Evolutionary conservation across 2,113 vertebrate species (phyloP), one percentile per base, ranked within the genome.

Genomic region (Heteronetta atricapilla): DNA sequence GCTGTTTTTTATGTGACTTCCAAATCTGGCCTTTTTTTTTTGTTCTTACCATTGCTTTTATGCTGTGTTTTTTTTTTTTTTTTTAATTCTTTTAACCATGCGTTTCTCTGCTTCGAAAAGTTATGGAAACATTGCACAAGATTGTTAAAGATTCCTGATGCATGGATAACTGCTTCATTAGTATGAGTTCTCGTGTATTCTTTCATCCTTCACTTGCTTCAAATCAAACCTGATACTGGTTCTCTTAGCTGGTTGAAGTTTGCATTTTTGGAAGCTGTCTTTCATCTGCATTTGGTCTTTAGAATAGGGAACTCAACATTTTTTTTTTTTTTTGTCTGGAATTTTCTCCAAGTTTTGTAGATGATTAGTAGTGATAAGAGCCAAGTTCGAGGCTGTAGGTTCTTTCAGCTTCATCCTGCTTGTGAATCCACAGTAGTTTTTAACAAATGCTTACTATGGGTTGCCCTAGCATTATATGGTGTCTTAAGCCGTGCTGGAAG

Each of bases 141-240:
- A 15, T 48, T 33, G 21, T 36, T 50, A 21, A 77, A 67, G 20
- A 67, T 80, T 42, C 22, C 20, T 81, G 15, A 69, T 62, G 11
- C 3, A 11, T 23, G 11, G 11, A 4, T 90, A 79, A 44, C 13
- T 78, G 40, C 31, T 38, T 70, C 0, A 1, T 70, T 88, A 18
- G 38, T 63, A 2, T 69, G 11, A 78, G 0, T 1, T 18, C 52
- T 48, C 0, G 4, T 66, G 25, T 23, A 8, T 86, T 84, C 11
- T 80, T 52, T 34, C 85, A 17, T 29, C 10, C 7, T 86, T 72
- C 31, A 17, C 10, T 38, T 48, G 22, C 29, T 28, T 87, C 36
- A 50, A 75, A 75, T 72, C 26, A 53, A 63, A 40, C 25, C 17
- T 63, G 21, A 7, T 40, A 12, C 44, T 7, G 0, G 18, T 13